phyloP scores from a whole-genome alignment of 2,113 vertebrate species.

The Oenanthe oenanthe region DNA sequence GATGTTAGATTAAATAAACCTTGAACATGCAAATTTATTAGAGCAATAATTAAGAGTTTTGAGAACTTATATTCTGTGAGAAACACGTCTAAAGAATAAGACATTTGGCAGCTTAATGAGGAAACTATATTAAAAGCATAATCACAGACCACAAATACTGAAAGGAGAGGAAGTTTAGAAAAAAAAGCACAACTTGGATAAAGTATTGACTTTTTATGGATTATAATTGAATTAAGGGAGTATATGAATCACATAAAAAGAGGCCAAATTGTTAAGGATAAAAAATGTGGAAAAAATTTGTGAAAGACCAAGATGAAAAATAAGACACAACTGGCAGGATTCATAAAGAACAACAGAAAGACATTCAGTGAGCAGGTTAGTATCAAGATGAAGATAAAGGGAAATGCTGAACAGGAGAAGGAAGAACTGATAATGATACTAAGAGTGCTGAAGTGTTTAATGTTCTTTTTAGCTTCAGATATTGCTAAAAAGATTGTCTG shows the following conservation, averaged over 20 bases:
- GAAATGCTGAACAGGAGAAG: neutral
- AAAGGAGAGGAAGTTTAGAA: neutral
- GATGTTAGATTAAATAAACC: neutral
- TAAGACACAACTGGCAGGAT: neutral
- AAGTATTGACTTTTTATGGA: neutral
- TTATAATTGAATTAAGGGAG: neutral
- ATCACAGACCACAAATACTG: neutral
- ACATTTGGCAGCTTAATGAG: neutral
- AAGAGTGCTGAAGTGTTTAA: neutral
- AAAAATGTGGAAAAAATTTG: fast-evolving
- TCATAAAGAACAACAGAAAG: neutral
- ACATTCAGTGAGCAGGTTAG: neutral
- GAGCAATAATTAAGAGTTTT: neutral
- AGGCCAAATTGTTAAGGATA: neutral
- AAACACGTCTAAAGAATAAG: neutral
- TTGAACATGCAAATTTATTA: neutral
- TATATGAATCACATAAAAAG: neutral
- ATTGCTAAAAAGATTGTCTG: neutral
- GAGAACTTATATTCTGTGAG: neutral
- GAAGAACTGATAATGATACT: neutral
- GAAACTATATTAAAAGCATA: neutral
- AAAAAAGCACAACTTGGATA: neutral
- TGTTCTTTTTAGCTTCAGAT: neutral
- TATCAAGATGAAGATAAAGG: neutral
- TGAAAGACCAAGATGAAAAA: neutral